A percentile compares a stretch with the other conserved stretches of the same genome.
phyloP scores from a whole-genome alignment of 2,113 vertebrate species.

The Dasyprocta punctata region DNA sequence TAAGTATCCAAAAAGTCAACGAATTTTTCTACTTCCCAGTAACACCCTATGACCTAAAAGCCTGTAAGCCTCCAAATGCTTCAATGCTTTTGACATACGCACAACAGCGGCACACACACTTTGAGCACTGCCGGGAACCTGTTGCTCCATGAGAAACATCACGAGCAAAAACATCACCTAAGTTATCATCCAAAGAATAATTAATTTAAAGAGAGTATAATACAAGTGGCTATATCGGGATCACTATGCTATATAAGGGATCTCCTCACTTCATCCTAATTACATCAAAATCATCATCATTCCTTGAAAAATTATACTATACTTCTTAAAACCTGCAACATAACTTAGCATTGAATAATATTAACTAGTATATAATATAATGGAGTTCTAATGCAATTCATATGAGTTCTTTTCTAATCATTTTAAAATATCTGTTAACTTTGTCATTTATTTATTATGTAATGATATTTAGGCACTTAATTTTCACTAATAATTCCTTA shows the following conservation, averaged over 20 bases:
- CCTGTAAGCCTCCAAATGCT: not conserved
- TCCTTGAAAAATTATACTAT: not conserved
- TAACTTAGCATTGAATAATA: not conserved
- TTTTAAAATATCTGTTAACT: not conserved
- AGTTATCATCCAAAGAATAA: not conserved
- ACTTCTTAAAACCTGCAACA: not conserved
- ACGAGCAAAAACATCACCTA: not conserved
- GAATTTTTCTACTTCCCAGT: not conserved
- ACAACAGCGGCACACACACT: not conserved
- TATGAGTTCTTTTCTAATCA: not conserved
- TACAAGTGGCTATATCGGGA: not conserved
- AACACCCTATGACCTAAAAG: not conserved
- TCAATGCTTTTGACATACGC: not conserved
- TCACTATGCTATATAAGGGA: not conserved
- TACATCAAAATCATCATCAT: not conserved
- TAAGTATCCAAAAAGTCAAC: not conserved
- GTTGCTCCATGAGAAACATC: too few species aligned
- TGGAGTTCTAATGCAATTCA: not conserved
- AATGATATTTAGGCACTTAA: not conserved
- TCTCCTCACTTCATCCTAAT: not conserved
- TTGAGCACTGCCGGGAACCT: not conserved
- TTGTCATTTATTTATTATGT: conserved; percentile 18
- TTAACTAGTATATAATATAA: not conserved
- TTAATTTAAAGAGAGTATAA: not conserved
- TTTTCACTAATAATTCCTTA: not conserved